Conservation (phyloP, 2,113 vertebrate genomes). For the Speoplatyrhinus poulsoni region DNA sequence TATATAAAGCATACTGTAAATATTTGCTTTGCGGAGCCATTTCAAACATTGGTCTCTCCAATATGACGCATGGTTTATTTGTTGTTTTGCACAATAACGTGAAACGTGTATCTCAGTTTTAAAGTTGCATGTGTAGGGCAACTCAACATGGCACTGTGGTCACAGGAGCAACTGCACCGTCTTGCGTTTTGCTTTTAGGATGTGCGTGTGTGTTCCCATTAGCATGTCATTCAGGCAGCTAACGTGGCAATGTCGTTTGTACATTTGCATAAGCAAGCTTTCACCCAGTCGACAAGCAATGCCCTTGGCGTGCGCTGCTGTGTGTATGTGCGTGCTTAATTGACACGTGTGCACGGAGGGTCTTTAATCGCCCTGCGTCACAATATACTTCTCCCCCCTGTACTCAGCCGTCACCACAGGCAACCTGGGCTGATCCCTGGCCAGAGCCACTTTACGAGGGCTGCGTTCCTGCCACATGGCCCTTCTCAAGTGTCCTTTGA, state of each 20-base stretch:
- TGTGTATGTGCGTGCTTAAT: not conserved
- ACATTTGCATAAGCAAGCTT: not conserved
- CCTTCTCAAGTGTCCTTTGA: conserved; percentile 66
- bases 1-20: not conserved
- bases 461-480: conserved; percentile 59
- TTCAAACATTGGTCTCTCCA: too few relatives aligned
- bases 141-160: too few relatives aligned
- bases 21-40: not conserved
- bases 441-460: conserved; percentile 34
- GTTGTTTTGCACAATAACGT: too few relatives aligned
- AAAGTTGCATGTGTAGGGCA: too few relatives aligned
- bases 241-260: not conserved
- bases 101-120: not conserved
- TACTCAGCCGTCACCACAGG: conserved; percentile 23
- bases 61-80: too few relatives aligned
- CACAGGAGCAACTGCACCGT: too few relatives aligned
- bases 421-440: conserved; percentile 15
- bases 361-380: conserved; percentile 33
- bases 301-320: not conserved
- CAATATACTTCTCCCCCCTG: conserved; percentile 32
- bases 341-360: not conserved
- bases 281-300: not conserved
- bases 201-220: not conserved
- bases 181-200: too few relatives aligned
- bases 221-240: not conserved